These are phyloP conservation scores for Dryoscopus gambensis DNA, from an alignment of 2,113 vertebrate genomes.

Conservation along the genomic window DNA sequence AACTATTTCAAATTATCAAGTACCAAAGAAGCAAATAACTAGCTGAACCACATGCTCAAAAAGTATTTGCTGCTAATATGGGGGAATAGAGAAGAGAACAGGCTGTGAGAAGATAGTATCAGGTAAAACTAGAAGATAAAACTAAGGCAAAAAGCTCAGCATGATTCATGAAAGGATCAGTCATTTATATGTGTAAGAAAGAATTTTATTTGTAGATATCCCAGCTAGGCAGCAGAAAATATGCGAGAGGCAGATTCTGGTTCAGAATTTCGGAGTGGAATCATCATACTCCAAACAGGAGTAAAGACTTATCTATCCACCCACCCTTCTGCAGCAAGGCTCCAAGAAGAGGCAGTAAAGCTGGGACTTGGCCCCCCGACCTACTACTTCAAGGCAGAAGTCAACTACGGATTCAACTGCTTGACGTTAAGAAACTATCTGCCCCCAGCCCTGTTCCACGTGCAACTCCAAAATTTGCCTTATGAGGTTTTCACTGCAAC, in stretches of 20 bases:
- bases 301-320: background rate
- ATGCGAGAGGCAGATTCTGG: background rate
- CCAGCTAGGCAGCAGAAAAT: background rate
- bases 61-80: background rate
- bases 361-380: background rate
- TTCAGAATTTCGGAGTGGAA: background rate
- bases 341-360: background rate
- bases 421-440: background rate
- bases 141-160: background rate
- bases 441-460: background rate
- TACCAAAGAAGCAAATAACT: background rate
- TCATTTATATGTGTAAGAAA: background rate
- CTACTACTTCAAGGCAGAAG: background rate
- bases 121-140: background rate
- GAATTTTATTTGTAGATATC: background rate
- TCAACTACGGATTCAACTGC: background rate
- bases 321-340: background rate
- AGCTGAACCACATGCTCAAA: background rate
- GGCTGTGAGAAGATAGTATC: background rate
- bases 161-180: background rate
- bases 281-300: background rate
- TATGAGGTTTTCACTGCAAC: background rate
- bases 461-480: background rate
- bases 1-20: conserved; percentile 11
- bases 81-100: background rate